phyloP scores from a whole-genome alignment of 2,797 vertebrate genomes.

The Chiloscyllium punctatum region DNA sequence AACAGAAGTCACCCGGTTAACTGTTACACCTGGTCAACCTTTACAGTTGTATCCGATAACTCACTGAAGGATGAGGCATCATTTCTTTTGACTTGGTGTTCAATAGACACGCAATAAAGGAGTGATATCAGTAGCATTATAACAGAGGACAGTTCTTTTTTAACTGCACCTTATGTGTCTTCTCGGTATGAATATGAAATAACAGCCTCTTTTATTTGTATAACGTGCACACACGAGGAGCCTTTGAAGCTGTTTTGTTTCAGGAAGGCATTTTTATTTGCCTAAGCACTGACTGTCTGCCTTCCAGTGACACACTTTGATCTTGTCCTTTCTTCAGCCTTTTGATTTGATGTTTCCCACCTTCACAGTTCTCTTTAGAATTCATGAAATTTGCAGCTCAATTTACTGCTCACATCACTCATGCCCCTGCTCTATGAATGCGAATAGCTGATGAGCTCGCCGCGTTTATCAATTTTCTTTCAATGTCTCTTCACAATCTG shows the following conservation, averaged over 20 bases:
- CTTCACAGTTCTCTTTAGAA: slow-evolving; percentile 26
- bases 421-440: not conserved
- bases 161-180: not conserved
- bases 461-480: not conserved
- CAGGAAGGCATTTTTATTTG: not conserved
- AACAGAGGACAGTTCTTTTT: not conserved
- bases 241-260: slow-evolving; percentile 19
- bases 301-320: slow-evolving; percentile 18
- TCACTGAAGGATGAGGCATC: not conserved
- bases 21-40: too few relatives aligned
- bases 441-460: not conserved
- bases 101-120: not conserved
- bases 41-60: too few relatives aligned
- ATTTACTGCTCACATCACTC: not conserved
- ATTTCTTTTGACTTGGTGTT: not conserved
- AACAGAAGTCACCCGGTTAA: too few relatives aligned
- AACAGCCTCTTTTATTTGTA: not conserved
- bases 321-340: not conserved
- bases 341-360: slow-evolving; percentile 18
- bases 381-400: not conserved
- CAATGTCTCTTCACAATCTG: not conserved
- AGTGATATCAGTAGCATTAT: not conserved
- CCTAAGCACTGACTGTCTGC: not conserved
- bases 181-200: not conserved
- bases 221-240: not conserved